These are phyloP conservation scores for Euthynnus affinis DNA, from an alignment of 2,797 vertebrate species.

Conservation along the genomic window DNA sequence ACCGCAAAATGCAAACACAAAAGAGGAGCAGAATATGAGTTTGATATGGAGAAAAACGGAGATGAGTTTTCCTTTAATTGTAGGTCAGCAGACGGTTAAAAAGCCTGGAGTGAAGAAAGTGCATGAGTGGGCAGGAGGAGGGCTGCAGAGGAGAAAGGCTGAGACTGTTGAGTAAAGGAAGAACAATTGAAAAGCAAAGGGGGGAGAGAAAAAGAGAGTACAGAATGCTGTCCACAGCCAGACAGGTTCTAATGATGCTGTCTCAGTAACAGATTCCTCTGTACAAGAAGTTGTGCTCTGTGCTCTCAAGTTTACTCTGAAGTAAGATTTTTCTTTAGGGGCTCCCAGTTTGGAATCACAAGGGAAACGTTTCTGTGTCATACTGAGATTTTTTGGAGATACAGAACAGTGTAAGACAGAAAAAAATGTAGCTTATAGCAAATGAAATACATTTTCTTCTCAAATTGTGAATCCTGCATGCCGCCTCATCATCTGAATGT, in stretches of 20 bases:
- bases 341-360: slow-evolving; percentile 14
- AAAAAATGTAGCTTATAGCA: background rate
- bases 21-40: background rate
- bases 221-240: slow-evolving; percentile 49
- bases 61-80: slow-evolving; percentile 49
- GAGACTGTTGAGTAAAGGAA: slow-evolving; percentile 30
- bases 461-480: too few relatives aligned
- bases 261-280: slow-evolving; percentile 62
- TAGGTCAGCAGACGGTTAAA: slow-evolving; percentile 47
- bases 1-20: background rate
- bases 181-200: slow-evolving; percentile 44
- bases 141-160: background rate
- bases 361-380: slow-evolving; percentile 4
- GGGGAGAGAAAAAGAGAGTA: slow-evolving; percentile 23
- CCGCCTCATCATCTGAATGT: too few relatives aligned
- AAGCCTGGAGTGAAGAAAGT: slow-evolving; percentile 31
- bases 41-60: slow-evolving; percentile 32
- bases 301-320: slow-evolving; percentile 39
- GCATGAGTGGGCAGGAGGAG: slow-evolving; percentile 30
- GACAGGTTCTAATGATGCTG: slow-evolving; percentile 65
- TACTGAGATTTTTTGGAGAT: background rate
- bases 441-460: background rate
- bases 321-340: slow-evolving; percentile 36
- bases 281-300: slow-evolving; percentile 45
- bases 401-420: background rate